Evolutionary conservation across 2,797 vertebrate genomes (phyloP).

Genomic region (Sebastes melanostomus): DNA sequence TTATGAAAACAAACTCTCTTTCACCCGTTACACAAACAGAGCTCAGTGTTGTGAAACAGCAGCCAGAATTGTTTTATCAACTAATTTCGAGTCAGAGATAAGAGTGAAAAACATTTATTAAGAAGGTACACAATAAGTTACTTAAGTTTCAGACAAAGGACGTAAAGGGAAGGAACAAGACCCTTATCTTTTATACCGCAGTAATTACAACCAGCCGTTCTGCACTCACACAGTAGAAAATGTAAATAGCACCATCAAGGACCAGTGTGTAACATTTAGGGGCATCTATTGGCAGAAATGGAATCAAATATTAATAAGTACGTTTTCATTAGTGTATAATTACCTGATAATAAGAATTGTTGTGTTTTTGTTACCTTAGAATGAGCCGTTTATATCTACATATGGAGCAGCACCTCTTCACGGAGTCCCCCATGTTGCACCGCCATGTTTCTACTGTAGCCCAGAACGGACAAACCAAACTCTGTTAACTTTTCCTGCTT

Average conservation of each 20-base stretch:
- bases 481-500: no score
- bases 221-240: background rate
- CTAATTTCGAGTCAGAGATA: background rate
- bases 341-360: no score
- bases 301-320: no score
- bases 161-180: background rate
- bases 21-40: conserved; percentile 16
- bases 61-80: background rate
- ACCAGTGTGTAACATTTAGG: no score
- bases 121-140: conserved; percentile 29
- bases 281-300: no score
- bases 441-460: no score
- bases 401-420: accelerated
- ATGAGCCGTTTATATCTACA: no score
- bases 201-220: background rate
- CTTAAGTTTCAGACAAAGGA: conserved; percentile 7
- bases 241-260: background rate
- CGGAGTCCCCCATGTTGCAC: no score
- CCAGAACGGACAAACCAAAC: no score
- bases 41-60: conserved; percentile 3
- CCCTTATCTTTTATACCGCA: background rate
- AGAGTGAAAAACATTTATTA: conserved; percentile 44
- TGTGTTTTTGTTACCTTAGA: no score
- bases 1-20: conserved; percentile 48
- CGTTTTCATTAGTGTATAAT: no score